Percentiles rank a stretch among this genome's conserved stretches.
Evolutionary conservation across 2,113 vertebrate genomes (phyloP).

Genomic region (Myrmecobius fasciatus): DNA sequence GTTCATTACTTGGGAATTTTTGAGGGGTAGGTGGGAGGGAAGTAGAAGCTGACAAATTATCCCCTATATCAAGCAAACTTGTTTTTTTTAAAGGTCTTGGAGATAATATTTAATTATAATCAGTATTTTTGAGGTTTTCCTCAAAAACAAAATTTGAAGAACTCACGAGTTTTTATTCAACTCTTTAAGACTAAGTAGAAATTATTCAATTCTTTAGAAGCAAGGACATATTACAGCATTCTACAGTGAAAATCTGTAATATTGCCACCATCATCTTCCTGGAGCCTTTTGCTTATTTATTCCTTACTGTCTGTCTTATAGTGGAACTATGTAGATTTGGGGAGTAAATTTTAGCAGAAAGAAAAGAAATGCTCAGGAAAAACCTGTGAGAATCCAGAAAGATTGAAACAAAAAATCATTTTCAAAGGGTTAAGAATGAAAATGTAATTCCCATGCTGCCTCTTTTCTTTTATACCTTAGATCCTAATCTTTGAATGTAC

Average conservation of each 20-base stretch:
- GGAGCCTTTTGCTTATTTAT: not conserved
- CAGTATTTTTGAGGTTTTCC: not conserved
- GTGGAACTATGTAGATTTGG: not conserved
- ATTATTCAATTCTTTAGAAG: not conserved
- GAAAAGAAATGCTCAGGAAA: not conserved
- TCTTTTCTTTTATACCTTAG: not conserved
- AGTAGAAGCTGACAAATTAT: not conserved
- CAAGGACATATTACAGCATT: not conserved
- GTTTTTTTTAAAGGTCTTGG: not conserved
- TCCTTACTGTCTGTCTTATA: not conserved
- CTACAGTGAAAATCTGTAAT: not conserved
- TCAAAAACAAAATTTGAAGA: not conserved
- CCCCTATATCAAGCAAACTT: not conserved
- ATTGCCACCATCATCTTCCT: not conserved
- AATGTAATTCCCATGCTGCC: not conserved
- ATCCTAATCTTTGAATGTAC: not conserved
- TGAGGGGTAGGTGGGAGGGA: not conserved
- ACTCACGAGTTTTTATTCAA: not conserved
- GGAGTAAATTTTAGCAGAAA: not conserved
- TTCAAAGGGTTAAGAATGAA: not conserved
- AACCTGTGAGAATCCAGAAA: not conserved
- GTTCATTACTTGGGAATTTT: not conserved
- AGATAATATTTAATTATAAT: not conserved
- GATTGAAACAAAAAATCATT: not conserved
- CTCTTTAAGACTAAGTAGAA: not conserved